Conservation (phyloP, 2,888 invertebrate genomes). For the Dolichomitus sp. region DNA sequence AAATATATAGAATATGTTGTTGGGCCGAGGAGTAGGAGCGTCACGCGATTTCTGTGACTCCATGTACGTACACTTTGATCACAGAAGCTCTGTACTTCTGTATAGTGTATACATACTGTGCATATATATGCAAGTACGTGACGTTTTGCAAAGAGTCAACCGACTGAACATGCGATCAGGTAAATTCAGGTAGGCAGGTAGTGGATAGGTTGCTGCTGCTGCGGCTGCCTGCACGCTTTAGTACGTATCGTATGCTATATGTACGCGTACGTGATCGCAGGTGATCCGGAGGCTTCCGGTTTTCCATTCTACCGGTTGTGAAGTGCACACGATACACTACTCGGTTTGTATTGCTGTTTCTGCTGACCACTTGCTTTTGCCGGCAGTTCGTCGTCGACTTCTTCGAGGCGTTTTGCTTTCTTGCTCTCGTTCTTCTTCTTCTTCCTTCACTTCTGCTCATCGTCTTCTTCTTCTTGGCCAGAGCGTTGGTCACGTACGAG, state of each 20-base stretch:
- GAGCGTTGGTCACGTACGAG: constrained; percentile 61
- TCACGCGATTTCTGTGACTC: constrained; percentile 62
- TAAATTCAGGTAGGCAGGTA: constrained; percentile 58
- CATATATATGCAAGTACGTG: constrained; percentile 25
- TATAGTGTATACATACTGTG: constrained; percentile 8
- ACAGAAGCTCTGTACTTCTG: background rate
- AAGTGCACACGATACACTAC: constrained; percentile 21
- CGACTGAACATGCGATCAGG: constrained; percentile 56
- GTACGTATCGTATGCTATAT: constrained; percentile 27
- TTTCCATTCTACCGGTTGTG: constrained; percentile 56
- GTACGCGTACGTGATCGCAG: constrained; percentile 54
- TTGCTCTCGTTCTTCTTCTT: constrained; percentile 48
- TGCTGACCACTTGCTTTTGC: constrained; percentile 14
- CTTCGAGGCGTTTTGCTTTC: constrained; percentile 45
- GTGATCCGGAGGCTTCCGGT: constrained; percentile 65
- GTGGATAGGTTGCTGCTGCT: constrained; percentile 48
- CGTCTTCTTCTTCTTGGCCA: constrained; percentile 37
- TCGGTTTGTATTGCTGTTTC: constrained; percentile 34
- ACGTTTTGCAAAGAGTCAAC: constrained; percentile 46
- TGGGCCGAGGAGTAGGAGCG: constrained; percentile 27
- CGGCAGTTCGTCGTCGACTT: constrained; percentile 49
- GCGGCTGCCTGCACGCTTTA: constrained; percentile 3
- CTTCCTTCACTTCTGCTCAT: constrained; percentile 16
- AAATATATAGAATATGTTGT: constrained; percentile 50
- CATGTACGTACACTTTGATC: constrained; percentile 36